Evolutionary conservation across 1,140 invertebrate species (phyloP).

Genomic region (Charaxes varanes): DNA sequence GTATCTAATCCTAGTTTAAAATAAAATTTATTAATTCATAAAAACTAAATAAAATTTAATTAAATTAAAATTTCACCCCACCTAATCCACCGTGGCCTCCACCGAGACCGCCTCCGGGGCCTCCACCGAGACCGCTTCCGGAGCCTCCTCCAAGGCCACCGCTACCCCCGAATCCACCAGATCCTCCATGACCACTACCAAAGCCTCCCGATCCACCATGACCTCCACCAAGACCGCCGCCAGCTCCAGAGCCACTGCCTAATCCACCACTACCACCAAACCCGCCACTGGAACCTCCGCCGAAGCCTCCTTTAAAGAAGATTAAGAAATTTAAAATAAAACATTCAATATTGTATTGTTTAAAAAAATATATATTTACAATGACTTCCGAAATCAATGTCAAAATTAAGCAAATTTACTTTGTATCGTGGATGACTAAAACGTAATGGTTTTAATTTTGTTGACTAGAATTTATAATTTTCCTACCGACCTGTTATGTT

Average conservation of each 20-base stretch:
- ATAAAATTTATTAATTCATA: no score
- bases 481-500: constrained; percentile 1
- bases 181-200: constrained; percentile 18
- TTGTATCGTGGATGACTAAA: no score
- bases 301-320: constrained; percentile 22
- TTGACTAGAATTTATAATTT: no score
- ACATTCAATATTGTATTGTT: no score
- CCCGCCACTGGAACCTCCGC: constrained; percentile 15
- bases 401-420: no score
- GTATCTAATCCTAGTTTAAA: no score
- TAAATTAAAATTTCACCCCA: no score
- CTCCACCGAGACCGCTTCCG: constrained; percentile 14
- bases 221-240: constrained; percentile 14
- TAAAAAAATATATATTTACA: no score
- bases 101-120: constrained; percentile 15
- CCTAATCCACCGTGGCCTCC: constrained; percentile 18
- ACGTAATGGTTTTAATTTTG: no score
- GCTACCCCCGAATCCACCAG: constrained; percentile 17
- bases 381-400: no score
- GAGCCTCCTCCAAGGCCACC: constrained; percentile 9
- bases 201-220: constrained; percentile 18
- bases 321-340: no score
- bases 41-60: no score
- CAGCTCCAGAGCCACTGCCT: constrained; percentile 23
- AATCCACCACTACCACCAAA: constrained; percentile 24